Evolutionary conservation across 2,888 invertebrate genomes (phyloP), one percentile per base, ranked within the genome.

Genomic region (Lycocerus yunnanus): DNA sequence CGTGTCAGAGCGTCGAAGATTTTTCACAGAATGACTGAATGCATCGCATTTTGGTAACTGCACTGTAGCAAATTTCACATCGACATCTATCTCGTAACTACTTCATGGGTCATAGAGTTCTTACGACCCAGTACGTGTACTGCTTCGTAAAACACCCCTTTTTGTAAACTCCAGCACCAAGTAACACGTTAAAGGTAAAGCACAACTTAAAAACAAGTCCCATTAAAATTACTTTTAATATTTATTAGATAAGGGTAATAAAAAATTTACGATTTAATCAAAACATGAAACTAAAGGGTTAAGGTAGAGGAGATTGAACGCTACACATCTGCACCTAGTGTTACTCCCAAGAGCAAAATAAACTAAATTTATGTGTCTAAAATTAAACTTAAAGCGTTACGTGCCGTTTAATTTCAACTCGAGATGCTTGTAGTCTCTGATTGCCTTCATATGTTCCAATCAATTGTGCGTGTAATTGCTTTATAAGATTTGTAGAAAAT

Each of bases 401-500:
- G 78, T 76, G 71, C 77, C 78, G 78, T 78, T 78, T 75, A 78
- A 77, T 78, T 77, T 71, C 69, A 68, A 76, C 68, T 72, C 74
- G 73, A 73, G 77, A 77, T 71, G 76, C 76, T 74, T 68, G 71
- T 60, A 70, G 74, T 69, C 77, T 43, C 43, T 79, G 80, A 81
- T 80, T 78, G 79, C 77, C 79, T 72, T 78, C 77, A 79, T 79
- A 78, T 74, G 79, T 77, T 80, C 75, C 78, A 78, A 79, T 79
- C 80, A 81, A 80, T 81, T 79, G 81, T 75, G 78, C 80, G 80
- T 81, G 80, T 81, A 81, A 81, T 81, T 75, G 75, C 72, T 60
- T 60, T 60, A 71, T 75, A 75, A 72, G 74, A 75, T 72, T 75
- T 75, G 74, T 69, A 66, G 74, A 75, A 43, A 74, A 59, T 24